Conservation (phyloP, 2,797 vertebrate species). For the Micropoecilia bifurca region DNA sequence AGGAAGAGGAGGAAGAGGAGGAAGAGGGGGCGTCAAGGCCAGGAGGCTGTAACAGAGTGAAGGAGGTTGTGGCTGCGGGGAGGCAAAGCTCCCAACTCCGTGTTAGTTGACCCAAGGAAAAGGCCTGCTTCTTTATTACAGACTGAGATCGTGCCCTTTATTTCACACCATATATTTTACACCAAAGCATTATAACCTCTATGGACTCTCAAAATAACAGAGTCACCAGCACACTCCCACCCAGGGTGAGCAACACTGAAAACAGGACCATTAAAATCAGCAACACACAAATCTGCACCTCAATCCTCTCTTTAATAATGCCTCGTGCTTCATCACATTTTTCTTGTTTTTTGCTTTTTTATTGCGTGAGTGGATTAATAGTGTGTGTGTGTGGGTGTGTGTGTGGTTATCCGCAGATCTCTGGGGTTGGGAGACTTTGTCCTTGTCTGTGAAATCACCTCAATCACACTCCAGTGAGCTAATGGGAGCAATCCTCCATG, state of each 20-base stretch:
- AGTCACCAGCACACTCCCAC: neutral
- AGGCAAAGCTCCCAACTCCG: constrained; percentile 30
- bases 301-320: constrained; percentile 45
- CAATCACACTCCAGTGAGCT: constrained; percentile 47
- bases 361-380: constrained; percentile 20
- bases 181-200: constrained; percentile 30
- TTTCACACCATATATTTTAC: constrained; percentile 29
- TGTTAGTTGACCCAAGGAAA: constrained; percentile 44
- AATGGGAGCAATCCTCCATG: constrained; percentile 41
- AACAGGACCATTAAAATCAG: constrained; percentile 45
- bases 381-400: constrained; percentile 6
- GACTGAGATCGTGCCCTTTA: constrained; percentile 41
- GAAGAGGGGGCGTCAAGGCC: constrained; percentile 12
- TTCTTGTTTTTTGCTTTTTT: constrained; percentile 6
- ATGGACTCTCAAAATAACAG: constrained; percentile 11
- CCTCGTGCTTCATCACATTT: constrained; percentile 14
- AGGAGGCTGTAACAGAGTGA: constrained; percentile 23
- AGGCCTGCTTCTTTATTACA: constrained; percentile 41
- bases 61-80: constrained; percentile 23
- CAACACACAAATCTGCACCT: constrained; percentile 28
- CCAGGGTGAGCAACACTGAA: constrained; percentile 28
- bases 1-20: neutral
- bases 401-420: constrained; percentile 5
- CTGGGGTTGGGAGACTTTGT: constrained; percentile 22
- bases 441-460: constrained; percentile 40